Conservation (phyloP, 2,888 invertebrate species). For the Mactromeris polynyma region DNA sequence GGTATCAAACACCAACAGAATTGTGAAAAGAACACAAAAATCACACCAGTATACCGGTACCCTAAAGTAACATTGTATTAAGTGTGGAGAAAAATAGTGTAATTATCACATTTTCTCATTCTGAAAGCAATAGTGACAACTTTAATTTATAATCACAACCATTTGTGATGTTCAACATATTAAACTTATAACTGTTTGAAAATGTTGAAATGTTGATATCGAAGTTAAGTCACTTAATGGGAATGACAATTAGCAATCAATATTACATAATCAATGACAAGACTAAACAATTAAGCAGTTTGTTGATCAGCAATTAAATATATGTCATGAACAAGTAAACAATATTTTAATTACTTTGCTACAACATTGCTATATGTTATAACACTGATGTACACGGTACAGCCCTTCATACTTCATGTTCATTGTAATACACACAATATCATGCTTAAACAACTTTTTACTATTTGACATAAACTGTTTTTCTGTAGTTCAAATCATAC, state of each 20-base stretch:
- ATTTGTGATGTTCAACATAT: too few relatives aligned
- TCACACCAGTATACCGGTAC: too few relatives aligned
- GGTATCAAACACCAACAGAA: too few relatives aligned
- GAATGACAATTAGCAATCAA: background rate
- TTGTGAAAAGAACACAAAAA: too few relatives aligned
- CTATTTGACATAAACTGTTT: too few relatives aligned
- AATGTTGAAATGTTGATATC: background rate
- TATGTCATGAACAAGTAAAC: background rate
- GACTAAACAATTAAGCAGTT: background rate
- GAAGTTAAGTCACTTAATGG: background rate
- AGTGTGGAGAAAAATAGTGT: too few relatives aligned
- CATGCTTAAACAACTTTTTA: background rate
- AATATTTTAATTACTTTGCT: background rate
- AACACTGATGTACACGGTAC: background rate
- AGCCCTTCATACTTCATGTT: background rate
- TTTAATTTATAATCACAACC: too few relatives aligned
- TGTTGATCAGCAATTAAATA: background rate
- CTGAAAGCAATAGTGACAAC: too few relatives aligned
- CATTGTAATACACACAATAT: background rate
- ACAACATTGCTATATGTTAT: background rate
- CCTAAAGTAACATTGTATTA: too few relatives aligned
- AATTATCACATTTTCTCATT: too few relatives aligned
- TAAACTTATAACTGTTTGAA: too few relatives aligned
- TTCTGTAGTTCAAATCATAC: too few relatives aligned
- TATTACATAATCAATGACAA: background rate